phyloP scores from a whole-genome alignment of 2,797 vertebrate genomes.

The Gadopsis marmoratus region DNA sequence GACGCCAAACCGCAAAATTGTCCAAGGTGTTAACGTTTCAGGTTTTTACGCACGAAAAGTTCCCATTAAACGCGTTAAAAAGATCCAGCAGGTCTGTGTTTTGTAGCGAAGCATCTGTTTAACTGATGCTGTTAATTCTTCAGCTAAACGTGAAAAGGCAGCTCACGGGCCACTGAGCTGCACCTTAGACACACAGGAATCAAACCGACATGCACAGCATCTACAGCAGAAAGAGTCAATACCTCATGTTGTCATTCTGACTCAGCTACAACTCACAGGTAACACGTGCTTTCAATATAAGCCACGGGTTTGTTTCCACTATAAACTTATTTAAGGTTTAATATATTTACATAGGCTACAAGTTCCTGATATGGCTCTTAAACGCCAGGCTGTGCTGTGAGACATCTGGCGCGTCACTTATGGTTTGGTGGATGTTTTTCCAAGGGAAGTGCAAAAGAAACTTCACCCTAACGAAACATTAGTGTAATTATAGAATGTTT shows the following conservation, averaged over 20 bases:
- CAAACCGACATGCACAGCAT: not conserved
- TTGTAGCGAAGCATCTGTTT: not conserved
- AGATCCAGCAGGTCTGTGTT: not conserved
- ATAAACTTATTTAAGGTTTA: slow-evolving; percentile 10
- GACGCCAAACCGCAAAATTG: slow-evolving; percentile 23
- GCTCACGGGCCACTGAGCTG: not conserved
- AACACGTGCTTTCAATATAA: slow-evolving; percentile 50
- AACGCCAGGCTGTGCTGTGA: slow-evolving; percentile 4
- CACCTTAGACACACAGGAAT: not conserved
- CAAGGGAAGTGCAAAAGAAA: not conserved
- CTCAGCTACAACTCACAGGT: slow-evolving; percentile 6
- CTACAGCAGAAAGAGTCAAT: not conserved
- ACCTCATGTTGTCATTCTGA: slow-evolving; percentile 20
- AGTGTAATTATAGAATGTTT: not conserved
- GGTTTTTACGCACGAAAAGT: slow-evolving; percentile 55
- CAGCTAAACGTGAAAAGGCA: not conserved
- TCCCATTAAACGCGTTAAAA: slow-evolving; percentile 26
- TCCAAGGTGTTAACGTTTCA: slow-evolving; percentile 40
- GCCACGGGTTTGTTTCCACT: slow-evolving; percentile 31
- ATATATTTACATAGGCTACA: not conserved
- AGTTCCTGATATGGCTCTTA: slow-evolving; percentile 13
- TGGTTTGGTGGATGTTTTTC: slow-evolving; percentile 7
- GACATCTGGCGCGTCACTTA: not conserved
- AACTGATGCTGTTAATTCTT: not conserved
- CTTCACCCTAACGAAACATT: slow-evolving; percentile 23